Base-by-base conservation (phyloP, 2,113 vertebrate genomes). In the Maccullochella peelii region DNA sequence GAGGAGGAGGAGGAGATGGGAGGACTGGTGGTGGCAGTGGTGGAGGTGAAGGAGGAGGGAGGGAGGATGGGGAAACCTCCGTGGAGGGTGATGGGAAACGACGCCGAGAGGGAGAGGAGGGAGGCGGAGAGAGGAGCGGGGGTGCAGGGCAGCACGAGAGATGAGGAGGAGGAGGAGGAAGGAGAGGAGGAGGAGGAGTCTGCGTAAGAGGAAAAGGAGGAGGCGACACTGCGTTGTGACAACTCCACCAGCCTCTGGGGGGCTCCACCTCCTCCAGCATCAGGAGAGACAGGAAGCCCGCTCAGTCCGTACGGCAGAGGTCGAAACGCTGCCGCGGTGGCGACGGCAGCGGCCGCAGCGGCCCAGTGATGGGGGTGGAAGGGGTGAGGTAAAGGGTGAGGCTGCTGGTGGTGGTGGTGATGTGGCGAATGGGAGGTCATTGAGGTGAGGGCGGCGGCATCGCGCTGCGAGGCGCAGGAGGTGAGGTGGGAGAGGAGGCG, bases 401-500 rank as follows among this genome's bases (percentile, higher is more conserved):
- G 73, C 0, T 95, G 91, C 18, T 86, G 83, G 1, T 68, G 87
- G 15, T 77, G 96, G 76, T 95, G 95, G n/a, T 33, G 33, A 3
- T 66, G 63, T 30, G 27, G 95, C 84, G 92, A 30, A 8, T 77
- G 77, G 42, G 97, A 94, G 25, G 97, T 94, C 33, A 85, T 0
- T 33, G 33, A 33, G 23, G 96, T 93, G 6, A 98, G 95, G 18
- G 97, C 95, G 5, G 96, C 95, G 0, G 96, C 95, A 88, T 98
- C 97, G n/a, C 97, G 93, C 88, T 98, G 97, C 5, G 97, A 97
- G 82, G 96, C 96, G 0, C 97, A 99, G 44, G 96, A 96, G 89
- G 96, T 95, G 71, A 99, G 97, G 93, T 99, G 98, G n/a, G 98
- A 97, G 27, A 99, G 96, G 0, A 99, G 96, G 11, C 97, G 95